A percentile compares a stretch with the other conserved stretches of the same genome.
Evolutionary conservation across 2,888 invertebrate genomes (phyloP).

Genomic region (Meandrusa payeni): DNA sequence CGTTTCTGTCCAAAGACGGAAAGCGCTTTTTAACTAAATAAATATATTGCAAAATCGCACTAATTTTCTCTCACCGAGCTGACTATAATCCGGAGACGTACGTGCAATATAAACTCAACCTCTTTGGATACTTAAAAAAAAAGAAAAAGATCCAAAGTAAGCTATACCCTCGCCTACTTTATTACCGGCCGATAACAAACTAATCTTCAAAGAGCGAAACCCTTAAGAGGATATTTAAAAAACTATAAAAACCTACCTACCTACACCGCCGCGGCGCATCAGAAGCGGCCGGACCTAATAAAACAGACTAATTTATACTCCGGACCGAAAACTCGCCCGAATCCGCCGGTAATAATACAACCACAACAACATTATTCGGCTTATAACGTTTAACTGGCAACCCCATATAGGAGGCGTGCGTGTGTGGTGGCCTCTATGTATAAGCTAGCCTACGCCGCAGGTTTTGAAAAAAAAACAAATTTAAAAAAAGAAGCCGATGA

Average conservation of each 20-base stretch:
- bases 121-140: slow-evolving; percentile 36
- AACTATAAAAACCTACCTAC: slow-evolving; percentile 61
- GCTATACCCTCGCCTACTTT: slow-evolving; percentile 58
- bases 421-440: slow-evolving; percentile 55
- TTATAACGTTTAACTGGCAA: slow-evolving; percentile 47
- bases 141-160: slow-evolving; percentile 38
- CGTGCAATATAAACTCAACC: slow-evolving; percentile 12
- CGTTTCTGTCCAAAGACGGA: no score
- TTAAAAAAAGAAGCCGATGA: slow-evolving; percentile 64
- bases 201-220: slow-evolving; percentile 59
- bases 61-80: no score
- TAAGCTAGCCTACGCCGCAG: slow-evolving; percentile 61
- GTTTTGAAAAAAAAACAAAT: slow-evolving; percentile 56
- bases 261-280: slow-evolving; percentile 50
- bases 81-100: slow-evolving; percentile 1
- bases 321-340: slow-evolving; percentile 40
- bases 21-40: no score
- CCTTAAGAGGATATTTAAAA: slow-evolving; percentile 65
- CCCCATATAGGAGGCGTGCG: slow-evolving; percentile 42
- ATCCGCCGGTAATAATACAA: slow-evolving; percentile 51
- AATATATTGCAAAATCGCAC: no score
- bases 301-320: slow-evolving; percentile 65
- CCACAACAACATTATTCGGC: slow-evolving; percentile 64
- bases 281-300: slow-evolving; percentile 57
- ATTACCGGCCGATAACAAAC: slow-evolving; percentile 67